A percentile compares a stretch with the other conserved stretches of the same genome.
These are phyloP conservation scores for Vespertilio murinus DNA, from an alignment of 2,797 vertebrate species.

Conservation along the genomic window DNA sequence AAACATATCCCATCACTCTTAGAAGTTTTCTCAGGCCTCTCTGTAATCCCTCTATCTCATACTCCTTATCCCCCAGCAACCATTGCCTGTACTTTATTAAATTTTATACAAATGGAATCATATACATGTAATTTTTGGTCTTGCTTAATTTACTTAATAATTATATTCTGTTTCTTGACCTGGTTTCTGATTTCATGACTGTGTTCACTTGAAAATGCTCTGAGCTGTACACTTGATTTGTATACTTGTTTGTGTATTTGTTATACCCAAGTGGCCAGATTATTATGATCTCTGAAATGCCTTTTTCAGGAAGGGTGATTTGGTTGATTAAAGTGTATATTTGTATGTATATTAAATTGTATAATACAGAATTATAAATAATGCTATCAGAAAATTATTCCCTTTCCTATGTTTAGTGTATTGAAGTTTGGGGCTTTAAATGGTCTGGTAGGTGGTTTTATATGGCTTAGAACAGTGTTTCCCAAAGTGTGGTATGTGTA, in stretches of 20 bases:
- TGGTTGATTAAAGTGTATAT: neutral
- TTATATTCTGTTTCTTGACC: neutral
- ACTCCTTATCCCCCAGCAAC: neutral
- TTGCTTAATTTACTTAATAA: neutral
- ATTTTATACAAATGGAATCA: neutral
- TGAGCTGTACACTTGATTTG: neutral
- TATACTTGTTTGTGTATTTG: neutral
- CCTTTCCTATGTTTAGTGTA: neutral
- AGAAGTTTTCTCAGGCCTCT: neutral
- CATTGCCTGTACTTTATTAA: neutral
- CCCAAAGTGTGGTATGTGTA: too few species aligned
- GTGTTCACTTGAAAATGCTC: constrained; percentile 16
- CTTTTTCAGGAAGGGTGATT: constrained; percentile 43
- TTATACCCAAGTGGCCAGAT: neutral
- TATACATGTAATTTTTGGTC: neutral
- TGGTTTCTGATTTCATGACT: neutral
- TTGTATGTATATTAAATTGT: neutral
- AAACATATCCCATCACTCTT: neutral
- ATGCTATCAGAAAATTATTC: neutral
- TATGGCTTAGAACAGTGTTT: constrained; percentile 11
- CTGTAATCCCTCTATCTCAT: neutral
- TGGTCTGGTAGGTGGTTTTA: constrained; percentile 17
- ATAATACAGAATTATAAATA: constrained; percentile 27
- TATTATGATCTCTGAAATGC: neutral
- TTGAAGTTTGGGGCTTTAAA: neutral